Base-by-base conservation (phyloP, 2,113 vertebrate genomes). In the Eurystomus gularis region DNA sequence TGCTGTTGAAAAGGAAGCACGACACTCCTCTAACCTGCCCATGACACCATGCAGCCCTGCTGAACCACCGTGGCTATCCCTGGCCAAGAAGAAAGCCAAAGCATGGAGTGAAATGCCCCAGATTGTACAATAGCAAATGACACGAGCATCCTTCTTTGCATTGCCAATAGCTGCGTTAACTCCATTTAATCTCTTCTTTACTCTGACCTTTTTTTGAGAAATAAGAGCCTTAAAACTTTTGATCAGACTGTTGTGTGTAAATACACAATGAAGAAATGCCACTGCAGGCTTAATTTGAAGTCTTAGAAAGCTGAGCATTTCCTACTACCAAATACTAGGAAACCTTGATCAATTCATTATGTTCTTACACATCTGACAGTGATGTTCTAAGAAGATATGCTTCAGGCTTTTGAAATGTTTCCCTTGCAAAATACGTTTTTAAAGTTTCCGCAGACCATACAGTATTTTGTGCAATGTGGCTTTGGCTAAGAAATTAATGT, bases 81-180 rank as follows among this genome's bases (percentile, higher is more conserved):
- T 99, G 96, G 99, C 99, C 93, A 99, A 99, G 98, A 99, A 99
- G 97, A 99, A 99, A 96, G 98, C 99, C 95, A 98, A 99, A 97
- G 99, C 99, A 18, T 99, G 99, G 99, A 99, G 98, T 49, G 98
- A 99, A 82, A 99, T 99, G 98, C 97, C 98, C 18, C 98, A 99
- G 93, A 98, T 97, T 8, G 98, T 99, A 51, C 98, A 99, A 96
- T 98, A 97, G 80, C 75, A 95, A 84, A 88, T 60, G 52, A 37
- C 57, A 57, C 1, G 29, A 60, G 24, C 76, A 60, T 91, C 82
- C 88, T 93, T 80, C 60, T 93, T 82, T 76, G 57, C 80, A 76
- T 87, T 96, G 79, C 94, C 90, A 94, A 86, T 85, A 94, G 83
- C 77, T 92, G 24, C 18, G 13, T 81, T 95, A 97, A 93, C 85